Evolutionary conservation across 2,888 invertebrate species (phyloP).

Genomic region (Hirtodrosophila trivittata): DNA sequence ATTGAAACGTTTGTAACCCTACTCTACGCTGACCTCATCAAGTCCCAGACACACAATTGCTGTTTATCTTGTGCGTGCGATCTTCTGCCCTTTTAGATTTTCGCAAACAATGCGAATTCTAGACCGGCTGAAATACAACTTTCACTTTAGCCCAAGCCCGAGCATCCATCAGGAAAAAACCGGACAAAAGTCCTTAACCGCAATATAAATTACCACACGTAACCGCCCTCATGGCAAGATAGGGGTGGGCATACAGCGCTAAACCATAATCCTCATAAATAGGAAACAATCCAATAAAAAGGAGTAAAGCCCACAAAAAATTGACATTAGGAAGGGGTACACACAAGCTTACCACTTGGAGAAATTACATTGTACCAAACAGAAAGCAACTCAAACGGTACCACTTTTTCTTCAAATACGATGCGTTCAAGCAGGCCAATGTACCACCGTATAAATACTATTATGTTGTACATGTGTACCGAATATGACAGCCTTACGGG

Average conservation of each 20-base stretch:
- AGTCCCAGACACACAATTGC: conserved; percentile 16
- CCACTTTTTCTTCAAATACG: too few species aligned
- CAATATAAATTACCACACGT: conserved; percentile 69
- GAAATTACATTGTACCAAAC: too few species aligned
- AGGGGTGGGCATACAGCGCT: conserved; percentile 44
- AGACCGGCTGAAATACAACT: conserved; percentile 34
- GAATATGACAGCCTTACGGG: too few species aligned
- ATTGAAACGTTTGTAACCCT: conserved; percentile 34
- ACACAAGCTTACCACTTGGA: too few species aligned
- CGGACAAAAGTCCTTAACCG: conserved; percentile 47
- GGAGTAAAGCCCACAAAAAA: conserved; percentile 41
- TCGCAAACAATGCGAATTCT: conserved; percentile 56
- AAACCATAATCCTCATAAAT: conserved; percentile 75
- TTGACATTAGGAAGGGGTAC: conserved; percentile 28
- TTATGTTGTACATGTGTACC: too few species aligned
- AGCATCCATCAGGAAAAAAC: conserved; percentile 40
- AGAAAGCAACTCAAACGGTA: too few species aligned
- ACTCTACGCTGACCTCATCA: conserved; percentile 21
- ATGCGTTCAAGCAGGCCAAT: too few species aligned
- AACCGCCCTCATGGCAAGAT: conserved; percentile 39
- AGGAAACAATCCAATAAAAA: conserved; percentile 77
- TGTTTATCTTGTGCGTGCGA: conserved; percentile 64
- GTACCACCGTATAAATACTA: too few species aligned
- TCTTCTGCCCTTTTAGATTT: conserved; percentile 39
- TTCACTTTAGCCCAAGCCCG: conserved; percentile 50